These are phyloP conservation scores for Trinectes maculatus DNA, from an alignment of 2,113 vertebrate genomes.

Conservation along the genomic window DNA sequence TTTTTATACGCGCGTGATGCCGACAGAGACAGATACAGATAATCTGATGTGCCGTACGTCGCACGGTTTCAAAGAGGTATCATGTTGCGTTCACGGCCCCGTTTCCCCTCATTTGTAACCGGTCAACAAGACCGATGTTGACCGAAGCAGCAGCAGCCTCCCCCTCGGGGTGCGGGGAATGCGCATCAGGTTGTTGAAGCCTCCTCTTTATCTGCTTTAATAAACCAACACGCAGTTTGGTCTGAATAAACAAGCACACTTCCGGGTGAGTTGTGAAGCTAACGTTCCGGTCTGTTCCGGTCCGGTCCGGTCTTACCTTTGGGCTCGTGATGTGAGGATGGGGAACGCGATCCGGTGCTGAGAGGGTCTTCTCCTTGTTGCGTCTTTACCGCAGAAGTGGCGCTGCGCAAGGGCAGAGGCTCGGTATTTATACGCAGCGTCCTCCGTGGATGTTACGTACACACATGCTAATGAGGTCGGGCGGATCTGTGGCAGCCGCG, in stretches of 20 bases:
- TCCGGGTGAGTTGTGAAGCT: not conserved
- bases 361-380: conserved; percentile 5
- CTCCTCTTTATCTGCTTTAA: not conserved
- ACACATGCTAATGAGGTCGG: conserved; percentile 16
- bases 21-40: no score
- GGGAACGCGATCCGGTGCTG: conserved; percentile 49
- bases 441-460: not conserved
- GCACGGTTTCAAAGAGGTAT: no score
- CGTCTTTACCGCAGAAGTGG: conserved; percentile 58
- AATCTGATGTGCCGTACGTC: no score
- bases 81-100: no score
- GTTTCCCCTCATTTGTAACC: no score
- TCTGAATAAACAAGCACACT: fast-evolving
- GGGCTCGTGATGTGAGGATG: not conserved
- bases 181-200: conserved; percentile 4
- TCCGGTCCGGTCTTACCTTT: conserved; percentile 40
- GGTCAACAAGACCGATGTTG: no score
- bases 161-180: not conserved
- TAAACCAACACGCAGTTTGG: not conserved
- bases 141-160: not conserved
- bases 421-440: conserved; percentile 62
- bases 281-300: fast-evolving
- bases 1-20: no score
- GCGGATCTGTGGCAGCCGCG: fast-evolving
- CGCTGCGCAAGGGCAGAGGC: not conserved